phyloP scores from a whole-genome alignment of 2,113 vertebrate genomes.

The Sebastes schlegelii region DNA sequence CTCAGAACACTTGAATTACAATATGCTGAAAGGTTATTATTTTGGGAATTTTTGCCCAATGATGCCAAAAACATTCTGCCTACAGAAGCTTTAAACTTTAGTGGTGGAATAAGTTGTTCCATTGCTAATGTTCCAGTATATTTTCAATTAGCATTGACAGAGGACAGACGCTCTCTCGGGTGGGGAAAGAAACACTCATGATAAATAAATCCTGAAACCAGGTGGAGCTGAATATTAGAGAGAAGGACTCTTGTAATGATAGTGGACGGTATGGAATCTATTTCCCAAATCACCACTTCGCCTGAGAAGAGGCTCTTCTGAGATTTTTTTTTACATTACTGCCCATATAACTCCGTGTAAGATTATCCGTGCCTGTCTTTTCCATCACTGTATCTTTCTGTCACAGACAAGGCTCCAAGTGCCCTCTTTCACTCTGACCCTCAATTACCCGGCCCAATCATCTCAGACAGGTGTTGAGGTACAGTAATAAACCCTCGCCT shows the following conservation, averaged over 20 bases:
- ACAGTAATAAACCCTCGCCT: conserved; percentile 74
- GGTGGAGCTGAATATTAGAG: conserved; percentile 44
- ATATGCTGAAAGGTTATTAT: too few relatives aligned
- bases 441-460: conserved; percentile 79
- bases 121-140: conserved; percentile 24
- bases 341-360: conserved; percentile 64
- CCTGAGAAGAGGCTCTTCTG: conserved; percentile 53
- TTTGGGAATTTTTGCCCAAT: too few relatives aligned
- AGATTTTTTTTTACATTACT: conserved; percentile 73
- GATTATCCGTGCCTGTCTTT: conserved; percentile 64
- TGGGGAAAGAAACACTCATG: conserved; percentile 13
- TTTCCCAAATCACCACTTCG: conserved; percentile 66
- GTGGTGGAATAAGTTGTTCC: conserved; percentile 13
- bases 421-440: conserved; percentile 74
- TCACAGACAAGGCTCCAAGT: conserved; percentile 67
- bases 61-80: too few relatives aligned
- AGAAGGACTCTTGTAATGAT: conserved; percentile 54
- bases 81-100: conserved; percentile 2
- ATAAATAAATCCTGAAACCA: conserved; percentile 61
- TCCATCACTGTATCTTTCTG: conserved; percentile 62
- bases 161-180: conserved; percentile 33
- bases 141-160: conserved; percentile 50
- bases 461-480: conserved; percentile 77
- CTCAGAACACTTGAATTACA: too few relatives aligned
- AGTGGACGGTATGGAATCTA: conserved; percentile 45